phyloP scores from a whole-genome alignment of 2,113 vertebrate genomes.

The Caracal caracal region DNA sequence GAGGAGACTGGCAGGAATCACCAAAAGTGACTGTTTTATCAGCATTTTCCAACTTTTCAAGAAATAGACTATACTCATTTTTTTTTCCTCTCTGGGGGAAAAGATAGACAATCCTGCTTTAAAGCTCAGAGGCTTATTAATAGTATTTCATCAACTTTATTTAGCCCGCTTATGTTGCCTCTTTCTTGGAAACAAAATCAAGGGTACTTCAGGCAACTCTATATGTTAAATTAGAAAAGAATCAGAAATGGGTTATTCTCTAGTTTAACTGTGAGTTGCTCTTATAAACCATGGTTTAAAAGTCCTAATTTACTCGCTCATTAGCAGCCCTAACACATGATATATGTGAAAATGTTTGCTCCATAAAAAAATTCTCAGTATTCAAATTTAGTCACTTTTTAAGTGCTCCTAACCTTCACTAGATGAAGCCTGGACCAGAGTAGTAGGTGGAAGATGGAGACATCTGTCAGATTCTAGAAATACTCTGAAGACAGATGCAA shows the following conservation, averaged over 20 bases:
- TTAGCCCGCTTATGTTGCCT: background rate
- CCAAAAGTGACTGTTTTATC: background rate
- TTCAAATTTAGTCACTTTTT: background rate
- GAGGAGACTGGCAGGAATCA: background rate
- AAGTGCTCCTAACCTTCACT: background rate
- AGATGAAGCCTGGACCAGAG: background rate
- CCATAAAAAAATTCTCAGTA: background rate
- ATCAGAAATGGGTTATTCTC: background rate
- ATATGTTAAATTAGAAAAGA: background rate
- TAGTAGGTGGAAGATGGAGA: background rate
- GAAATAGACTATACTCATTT: background rate
- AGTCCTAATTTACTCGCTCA: background rate
- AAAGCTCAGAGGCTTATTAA: background rate
- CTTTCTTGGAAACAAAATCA: slow-evolving; percentile 35
- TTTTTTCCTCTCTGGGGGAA: background rate
- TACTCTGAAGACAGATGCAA: background rate
- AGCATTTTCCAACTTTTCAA: slow-evolving; percentile 26
- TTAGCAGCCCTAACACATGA: background rate
- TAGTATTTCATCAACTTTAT: slow-evolving; percentile 38
- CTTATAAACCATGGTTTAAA: background rate
- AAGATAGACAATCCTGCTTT: background rate
- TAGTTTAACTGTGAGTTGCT: background rate
- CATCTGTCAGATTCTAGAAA: background rate
- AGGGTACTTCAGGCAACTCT: background rate
- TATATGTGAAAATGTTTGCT: background rate